phyloP scores from a whole-genome alignment of 92 coral and sea anemone species.

The Paramuricea clavata region DNA sequence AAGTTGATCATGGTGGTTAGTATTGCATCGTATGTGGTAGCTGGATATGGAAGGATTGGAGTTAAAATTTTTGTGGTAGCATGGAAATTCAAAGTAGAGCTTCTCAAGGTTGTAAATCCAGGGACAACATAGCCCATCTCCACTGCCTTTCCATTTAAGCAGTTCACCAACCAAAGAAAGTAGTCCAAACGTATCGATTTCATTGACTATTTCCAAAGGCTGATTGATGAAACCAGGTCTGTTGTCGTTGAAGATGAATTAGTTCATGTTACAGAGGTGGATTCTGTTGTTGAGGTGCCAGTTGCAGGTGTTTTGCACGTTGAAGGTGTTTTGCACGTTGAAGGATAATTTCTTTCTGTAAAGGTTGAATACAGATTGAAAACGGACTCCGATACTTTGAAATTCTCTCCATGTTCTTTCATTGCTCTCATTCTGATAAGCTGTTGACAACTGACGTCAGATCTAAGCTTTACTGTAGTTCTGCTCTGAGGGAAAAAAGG shows the following conservation, averaged over 20 bases:
- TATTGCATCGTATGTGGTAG: background rate
- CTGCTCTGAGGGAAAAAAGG: background rate
- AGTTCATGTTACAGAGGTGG: background rate
- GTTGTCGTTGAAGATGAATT: background rate
- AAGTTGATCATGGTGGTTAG: slow-evolving; percentile 5
- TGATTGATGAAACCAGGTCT: background rate
- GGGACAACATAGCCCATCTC: slow-evolving; percentile 12
- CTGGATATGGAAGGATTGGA: slow-evolving; percentile 15
- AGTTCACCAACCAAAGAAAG: background rate
- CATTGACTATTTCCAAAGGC: background rate
- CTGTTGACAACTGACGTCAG: background rate
- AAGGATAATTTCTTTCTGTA: background rate
- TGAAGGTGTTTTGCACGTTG: background rate
- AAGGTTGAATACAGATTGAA: background rate
- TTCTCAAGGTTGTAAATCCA: background rate
- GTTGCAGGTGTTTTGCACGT: background rate
- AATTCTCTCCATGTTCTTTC: background rate
- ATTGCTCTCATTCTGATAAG: slow-evolving; percentile 1
- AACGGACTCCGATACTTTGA: background rate
- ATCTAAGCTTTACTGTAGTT: background rate
- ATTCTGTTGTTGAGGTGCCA: background rate
- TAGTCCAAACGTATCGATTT: background rate
- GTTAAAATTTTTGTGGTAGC: slow-evolving; percentile 7
- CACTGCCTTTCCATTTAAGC: slow-evolving; percentile 4
- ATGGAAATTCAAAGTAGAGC: slow-evolving; percentile 14